Percentiles rank a stretch among this genome's conserved stretches.
Evolutionary conservation across 2,797 vertebrate species (phyloP).

Genomic region (Arnoldichthys spilopterus): DNA sequence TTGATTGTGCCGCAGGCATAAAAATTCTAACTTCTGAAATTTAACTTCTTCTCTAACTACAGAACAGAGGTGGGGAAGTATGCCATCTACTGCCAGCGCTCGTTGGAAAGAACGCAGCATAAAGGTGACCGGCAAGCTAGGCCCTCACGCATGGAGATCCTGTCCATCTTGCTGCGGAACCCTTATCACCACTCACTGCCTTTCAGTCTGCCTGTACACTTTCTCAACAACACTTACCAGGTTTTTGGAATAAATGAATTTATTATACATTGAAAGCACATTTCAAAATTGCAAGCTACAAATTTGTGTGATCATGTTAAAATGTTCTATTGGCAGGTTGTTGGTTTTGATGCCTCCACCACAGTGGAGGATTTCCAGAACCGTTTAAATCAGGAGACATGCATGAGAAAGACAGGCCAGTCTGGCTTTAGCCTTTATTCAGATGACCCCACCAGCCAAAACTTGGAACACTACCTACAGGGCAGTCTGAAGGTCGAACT

Average conservation of each 20-base stretch:
- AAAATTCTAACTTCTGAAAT: background rate
- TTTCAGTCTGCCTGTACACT: constrained; percentile 97
- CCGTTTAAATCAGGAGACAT: constrained; percentile 91
- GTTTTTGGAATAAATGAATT: constrained; percentile 65
- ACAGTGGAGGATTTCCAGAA: constrained; percentile 97
- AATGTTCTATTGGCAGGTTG: constrained; percentile 79
- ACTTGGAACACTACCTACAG: constrained; percentile 91
- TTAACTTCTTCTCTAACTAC: background rate
- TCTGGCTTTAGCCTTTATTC: constrained; percentile 95
- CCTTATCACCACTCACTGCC: constrained; percentile 97
- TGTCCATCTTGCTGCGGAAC: constrained; percentile 95
- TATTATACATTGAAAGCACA: background rate
- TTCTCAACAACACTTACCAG: constrained; percentile 97
- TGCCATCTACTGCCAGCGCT: constrained; percentile 94
- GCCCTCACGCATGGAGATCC: constrained; percentile 96
- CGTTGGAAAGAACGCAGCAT: constrained; percentile 91
- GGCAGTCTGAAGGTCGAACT: constrained; percentile 89
- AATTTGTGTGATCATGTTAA: background rate
- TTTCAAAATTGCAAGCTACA: background rate
- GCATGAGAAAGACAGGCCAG: constrained; percentile 89
- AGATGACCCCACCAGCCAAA: constrained; percentile 92
- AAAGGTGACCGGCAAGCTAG: constrained; percentile 91
- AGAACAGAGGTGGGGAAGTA: constrained; percentile 98
- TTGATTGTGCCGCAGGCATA: too few relatives aligned
- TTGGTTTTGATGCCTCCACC: constrained; percentile 95